Conservation (phyloP, 2,113 vertebrate genomes). For the Arenaria interpres region DNA sequence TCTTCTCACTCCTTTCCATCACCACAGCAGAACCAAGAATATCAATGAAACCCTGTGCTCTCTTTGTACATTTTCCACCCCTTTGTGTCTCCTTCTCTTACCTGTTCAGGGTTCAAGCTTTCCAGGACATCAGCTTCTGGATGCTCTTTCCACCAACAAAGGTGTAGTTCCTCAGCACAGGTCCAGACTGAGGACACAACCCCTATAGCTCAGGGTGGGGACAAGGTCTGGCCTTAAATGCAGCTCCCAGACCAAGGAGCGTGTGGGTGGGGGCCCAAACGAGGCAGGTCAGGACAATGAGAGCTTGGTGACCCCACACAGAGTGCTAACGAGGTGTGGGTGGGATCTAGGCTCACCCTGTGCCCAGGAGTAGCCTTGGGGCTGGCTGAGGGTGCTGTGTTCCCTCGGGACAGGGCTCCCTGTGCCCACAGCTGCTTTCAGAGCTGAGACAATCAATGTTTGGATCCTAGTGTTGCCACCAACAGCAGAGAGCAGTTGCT, state of each 20-base stretch:
- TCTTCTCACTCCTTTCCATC: neutral
- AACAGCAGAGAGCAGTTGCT: neutral
- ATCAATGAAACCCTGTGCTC: fast-evolving
- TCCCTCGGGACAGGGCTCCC: neutral
- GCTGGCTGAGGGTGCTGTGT: neutral
- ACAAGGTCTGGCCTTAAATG: neutral
- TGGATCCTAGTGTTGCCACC: neutral
- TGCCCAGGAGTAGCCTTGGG: neutral
- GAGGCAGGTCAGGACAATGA: neutral
- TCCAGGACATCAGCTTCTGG: neutral
- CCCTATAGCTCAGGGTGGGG: fast-evolving
- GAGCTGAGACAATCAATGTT: neutral
- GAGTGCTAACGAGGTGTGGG: neutral
- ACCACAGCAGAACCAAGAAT: no score
- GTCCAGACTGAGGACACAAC: neutral
- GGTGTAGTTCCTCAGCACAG: neutral
- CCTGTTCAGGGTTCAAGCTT: neutral
- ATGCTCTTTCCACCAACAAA: neutral
- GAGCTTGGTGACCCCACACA: neutral
- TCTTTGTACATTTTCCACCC: neutral
- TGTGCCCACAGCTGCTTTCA: neutral
- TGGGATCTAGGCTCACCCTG: neutral
- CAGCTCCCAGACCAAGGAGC: neutral
- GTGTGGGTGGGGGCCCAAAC: neutral
- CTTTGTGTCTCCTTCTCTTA: neutral